Percentiles rank a stretch among this genome's conserved stretches.
phyloP scores from a whole-genome alignment of 2,113 vertebrate species.

The Phoenicopterus ruber region DNA sequence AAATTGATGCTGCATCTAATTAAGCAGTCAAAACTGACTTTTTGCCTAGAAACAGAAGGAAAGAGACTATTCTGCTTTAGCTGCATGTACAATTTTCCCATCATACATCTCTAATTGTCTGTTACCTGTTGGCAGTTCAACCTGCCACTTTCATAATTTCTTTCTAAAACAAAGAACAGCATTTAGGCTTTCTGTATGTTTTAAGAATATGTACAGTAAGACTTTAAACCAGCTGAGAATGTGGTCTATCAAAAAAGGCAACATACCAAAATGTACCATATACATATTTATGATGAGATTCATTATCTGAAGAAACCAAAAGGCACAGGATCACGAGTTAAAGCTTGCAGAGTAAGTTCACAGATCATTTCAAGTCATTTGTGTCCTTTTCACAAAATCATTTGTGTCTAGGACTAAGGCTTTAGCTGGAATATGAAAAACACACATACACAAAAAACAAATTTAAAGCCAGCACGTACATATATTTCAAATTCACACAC shows the following conservation, averaged over 20 bases:
- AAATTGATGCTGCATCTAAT: slow-evolving; percentile 1
- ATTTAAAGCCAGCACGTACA: neutral
- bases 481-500: neutral
- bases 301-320: neutral
- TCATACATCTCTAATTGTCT: neutral
- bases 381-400: neutral
- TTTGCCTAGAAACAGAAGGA: neutral
- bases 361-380: neutral
- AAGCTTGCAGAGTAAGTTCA: neutral
- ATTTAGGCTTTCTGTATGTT: neutral
- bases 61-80: neutral
- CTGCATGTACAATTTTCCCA: neutral
- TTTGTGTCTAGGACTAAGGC: neutral
- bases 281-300: neutral
- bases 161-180: neutral
- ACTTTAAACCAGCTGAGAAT: neutral
- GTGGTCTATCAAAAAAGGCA: neutral
- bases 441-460: neutral
- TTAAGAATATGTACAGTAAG: neutral
- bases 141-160: neutral
- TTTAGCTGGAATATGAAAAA: neutral
- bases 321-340: neutral
- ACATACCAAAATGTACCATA: neutral
- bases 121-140: neutral
- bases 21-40: slow-evolving; percentile 14